These are phyloP conservation scores for Dasypogon diadema DNA, from an alignment of 2,888 invertebrate genomes.

Conservation along the genomic window DNA sequence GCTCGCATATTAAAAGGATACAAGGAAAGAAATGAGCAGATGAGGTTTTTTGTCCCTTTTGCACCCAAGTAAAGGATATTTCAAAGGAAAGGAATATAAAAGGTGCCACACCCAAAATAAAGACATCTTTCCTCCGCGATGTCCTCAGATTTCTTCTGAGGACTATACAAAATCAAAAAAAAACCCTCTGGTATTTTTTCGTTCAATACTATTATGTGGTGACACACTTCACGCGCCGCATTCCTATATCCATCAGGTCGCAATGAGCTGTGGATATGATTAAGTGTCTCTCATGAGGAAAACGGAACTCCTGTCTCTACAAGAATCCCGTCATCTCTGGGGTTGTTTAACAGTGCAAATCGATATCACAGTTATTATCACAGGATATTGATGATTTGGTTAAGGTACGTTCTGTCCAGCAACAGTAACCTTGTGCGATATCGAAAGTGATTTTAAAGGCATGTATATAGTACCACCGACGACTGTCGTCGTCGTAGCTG, in stretches of 20 bases:
- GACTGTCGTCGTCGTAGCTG: not conserved
- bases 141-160: not conserved
- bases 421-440: conserved; percentile 55
- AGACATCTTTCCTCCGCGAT: conserved; percentile 23
- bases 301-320: not conserved
- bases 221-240: no score
- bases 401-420: conserved; percentile 10
- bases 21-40: conserved; percentile 40
- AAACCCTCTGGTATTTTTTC: no score
- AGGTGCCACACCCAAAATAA: conserved; percentile 46
- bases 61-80: not conserved
- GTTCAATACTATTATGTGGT: no score
- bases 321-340: not conserved
- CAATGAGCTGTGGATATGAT: not conserved
- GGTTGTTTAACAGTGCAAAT: not conserved
- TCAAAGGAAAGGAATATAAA: conserved; percentile 18
- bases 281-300: not conserved
- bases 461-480: not conserved
- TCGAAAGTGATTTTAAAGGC: conserved; percentile 54
- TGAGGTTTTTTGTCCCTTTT: not conserved
- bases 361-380: conserved; percentile 14
- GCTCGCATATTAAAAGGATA: conserved; percentile 32
- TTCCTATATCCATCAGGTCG: not conserved
- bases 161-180: no score
- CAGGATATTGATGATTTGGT: conserved; percentile 10